Evolutionary conservation across 2,113 vertebrate species (phyloP).

Genomic region (Neotoma lepida): DNA sequence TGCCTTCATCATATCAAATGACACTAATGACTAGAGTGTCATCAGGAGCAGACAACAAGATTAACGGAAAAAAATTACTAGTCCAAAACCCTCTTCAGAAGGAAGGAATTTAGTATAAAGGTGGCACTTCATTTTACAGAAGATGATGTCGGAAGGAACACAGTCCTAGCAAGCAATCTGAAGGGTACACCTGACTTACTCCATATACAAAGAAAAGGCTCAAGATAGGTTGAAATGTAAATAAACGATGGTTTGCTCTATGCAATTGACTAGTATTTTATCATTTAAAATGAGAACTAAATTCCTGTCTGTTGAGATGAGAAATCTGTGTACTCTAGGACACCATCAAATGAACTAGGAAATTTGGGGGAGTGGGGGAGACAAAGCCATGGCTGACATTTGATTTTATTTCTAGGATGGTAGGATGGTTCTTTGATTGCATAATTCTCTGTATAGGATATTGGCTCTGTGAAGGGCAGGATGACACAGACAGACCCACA

Average conservation of each 20-base stretch:
- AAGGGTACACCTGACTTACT: background rate
- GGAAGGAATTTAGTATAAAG: background rate
- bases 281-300: constrained; percentile 1
- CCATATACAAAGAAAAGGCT: background rate
- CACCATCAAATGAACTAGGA: background rate
- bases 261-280: background rate
- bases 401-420: background rate
- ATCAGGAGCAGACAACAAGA: background rate
- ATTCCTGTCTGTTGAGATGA: background rate
- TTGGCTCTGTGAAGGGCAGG: background rate
- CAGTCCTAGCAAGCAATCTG: background rate
- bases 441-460: background rate
- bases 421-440: background rate
- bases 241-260: background rate
- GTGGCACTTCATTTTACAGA: background rate
- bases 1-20: background rate
- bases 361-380: background rate
- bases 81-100: background rate
- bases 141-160: background rate
- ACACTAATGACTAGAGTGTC: background rate
- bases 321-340: background rate
- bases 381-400: background rate
- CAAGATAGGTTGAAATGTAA: background rate
- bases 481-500: background rate
- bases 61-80: background rate